Percentiles rank a stretch among this genome's conserved stretches.
phyloP scores from a whole-genome alignment of 2,888 invertebrate genomes.

The Nemapogon koenigi region DNA sequence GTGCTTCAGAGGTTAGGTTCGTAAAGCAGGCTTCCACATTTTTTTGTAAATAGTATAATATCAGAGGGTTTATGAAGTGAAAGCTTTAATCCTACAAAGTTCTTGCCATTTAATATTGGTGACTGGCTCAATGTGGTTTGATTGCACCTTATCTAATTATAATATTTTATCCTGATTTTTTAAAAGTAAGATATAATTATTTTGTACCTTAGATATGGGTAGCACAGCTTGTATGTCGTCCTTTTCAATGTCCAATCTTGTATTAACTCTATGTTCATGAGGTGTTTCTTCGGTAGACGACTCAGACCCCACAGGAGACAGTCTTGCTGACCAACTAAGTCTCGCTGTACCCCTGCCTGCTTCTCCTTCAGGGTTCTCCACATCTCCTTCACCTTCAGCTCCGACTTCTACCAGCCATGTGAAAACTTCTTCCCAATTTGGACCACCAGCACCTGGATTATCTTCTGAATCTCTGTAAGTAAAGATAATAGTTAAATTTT shows the following conservation, averaged over 20 bases:
- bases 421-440: conserved; percentile 80
- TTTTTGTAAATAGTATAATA: not conserved
- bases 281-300: conserved; percentile 50
- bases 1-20: too few relatives aligned
- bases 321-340: conserved; percentile 82
- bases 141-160: too few relatives aligned
- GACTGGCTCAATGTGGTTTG: too few relatives aligned
- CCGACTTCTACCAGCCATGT: conserved; percentile 93
- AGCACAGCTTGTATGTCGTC: conserved; percentile 93
- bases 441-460: conserved; percentile 41
- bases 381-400: conserved; percentile 71
- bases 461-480: conserved; percentile 38
- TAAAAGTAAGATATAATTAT: too few relatives aligned
- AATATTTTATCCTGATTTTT: too few relatives aligned
- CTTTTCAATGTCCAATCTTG: conserved; percentile 88
- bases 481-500: not conserved
- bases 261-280: conserved; percentile 72
- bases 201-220: conserved; percentile 94
- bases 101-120: too few relatives aligned
- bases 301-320: conserved; percentile 33
- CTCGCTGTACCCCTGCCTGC: conserved; percentile 82
- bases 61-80: not conserved
- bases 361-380: conserved; percentile 50
- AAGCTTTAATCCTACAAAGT: too few relatives aligned
- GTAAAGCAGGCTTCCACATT: too few relatives aligned